Evolutionary conservation across 2,113 vertebrate genomes (phyloP).

Genomic region (Oncorhynchus gorbuscha): DNA sequence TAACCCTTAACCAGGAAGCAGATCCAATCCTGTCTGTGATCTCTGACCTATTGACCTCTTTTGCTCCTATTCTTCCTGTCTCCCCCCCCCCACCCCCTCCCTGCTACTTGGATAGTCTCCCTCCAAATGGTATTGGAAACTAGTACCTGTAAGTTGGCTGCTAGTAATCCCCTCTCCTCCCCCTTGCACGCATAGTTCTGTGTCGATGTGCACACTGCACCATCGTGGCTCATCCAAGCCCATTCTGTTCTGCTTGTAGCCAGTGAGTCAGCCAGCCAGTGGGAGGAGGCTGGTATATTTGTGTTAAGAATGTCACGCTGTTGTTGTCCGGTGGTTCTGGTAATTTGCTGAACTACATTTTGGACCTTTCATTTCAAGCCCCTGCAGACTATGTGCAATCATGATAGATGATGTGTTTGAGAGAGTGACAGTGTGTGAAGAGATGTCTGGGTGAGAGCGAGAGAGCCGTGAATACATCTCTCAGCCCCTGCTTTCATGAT

Average conservation of each 20-base stretch:
- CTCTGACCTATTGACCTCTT: slow-evolving; percentile 69
- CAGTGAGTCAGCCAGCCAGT: neutral
- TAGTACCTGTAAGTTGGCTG: slow-evolving; percentile 98
- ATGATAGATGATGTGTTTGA: neutral
- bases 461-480: slow-evolving; percentile 28
- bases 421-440: no score
- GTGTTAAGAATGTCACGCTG: slow-evolving; percentile 35
- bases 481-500: neutral
- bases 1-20: slow-evolving; percentile 25
- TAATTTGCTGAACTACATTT: slow-evolving; percentile 19
- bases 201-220: slow-evolving; percentile 63
- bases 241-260: slow-evolving; percentile 61
- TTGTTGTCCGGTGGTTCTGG: slow-evolving; percentile 35
- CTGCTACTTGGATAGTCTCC: slow-evolving; percentile 88
- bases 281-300: slow-evolving; percentile 23
- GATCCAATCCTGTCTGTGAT: slow-evolving; percentile 59
- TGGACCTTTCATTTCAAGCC: slow-evolving; percentile 59
- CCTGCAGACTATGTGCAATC: slow-evolving; percentile 8
- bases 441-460: slow-evolving; percentile 13
- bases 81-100: neutral
- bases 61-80: slow-evolving; percentile 53
- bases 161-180: slow-evolving; percentile 53
- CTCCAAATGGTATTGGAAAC: slow-evolving; percentile 99
- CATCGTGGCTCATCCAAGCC: slow-evolving; percentile 62
- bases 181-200: slow-evolving; percentile 69